Base-by-base conservation (phyloP, 2,888 invertebrate species). In the Lacanobia wlatinum region DNA sequence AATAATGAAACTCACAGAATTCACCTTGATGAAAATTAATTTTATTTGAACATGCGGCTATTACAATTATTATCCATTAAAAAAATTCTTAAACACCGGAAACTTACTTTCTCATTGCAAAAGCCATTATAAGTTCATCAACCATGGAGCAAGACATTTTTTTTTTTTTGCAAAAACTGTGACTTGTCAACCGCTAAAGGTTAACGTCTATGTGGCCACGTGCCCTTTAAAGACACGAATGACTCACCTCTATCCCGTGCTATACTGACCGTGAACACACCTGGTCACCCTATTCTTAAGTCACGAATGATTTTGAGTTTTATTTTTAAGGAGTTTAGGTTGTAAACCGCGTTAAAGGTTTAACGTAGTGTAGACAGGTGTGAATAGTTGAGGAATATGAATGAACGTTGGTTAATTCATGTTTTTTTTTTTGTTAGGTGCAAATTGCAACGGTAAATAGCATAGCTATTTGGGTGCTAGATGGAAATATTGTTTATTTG, bases 191-290 rank as follows among this genome's bases (percentile, higher is more conserved):
- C 83, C 87, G 77, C 81, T 68, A 89, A 90, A 91, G 89, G 90
- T 89, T 87, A 91, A 84, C 73, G 80, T 79, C 76, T 84, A 81
- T 89, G 77, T 92, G 91, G 88, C 92, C 94, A 94, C 94, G 93
- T 92, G 94, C 88, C 73, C 52, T 92, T 92, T 90, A 88, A 82
- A 85, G 85, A 88, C 86, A 85, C 76, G 85, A 83, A 87, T 93
- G 93, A 94, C 80, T 91, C 92, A 91, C 92, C 90, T 89, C 87
- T 86, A 80, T 85, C 67, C 76, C 63, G 92, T 93, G 92, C 85
- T 86, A 88, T 92, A 92, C 92, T 92, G 88, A 93, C 83, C 94
- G 90, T 94, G 88, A 93, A 91, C 83, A 80, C 95, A 95, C 95
- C 94, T 94, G 94, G 94, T 79, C 85, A 88, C 76, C 74, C 75